Percentiles rank a stretch among this genome's conserved stretches.
These are phyloP conservation scores for Latrodectus hesperus DNA, from an alignment of 2,888 invertebrate genomes.

Conservation along the genomic window DNA sequence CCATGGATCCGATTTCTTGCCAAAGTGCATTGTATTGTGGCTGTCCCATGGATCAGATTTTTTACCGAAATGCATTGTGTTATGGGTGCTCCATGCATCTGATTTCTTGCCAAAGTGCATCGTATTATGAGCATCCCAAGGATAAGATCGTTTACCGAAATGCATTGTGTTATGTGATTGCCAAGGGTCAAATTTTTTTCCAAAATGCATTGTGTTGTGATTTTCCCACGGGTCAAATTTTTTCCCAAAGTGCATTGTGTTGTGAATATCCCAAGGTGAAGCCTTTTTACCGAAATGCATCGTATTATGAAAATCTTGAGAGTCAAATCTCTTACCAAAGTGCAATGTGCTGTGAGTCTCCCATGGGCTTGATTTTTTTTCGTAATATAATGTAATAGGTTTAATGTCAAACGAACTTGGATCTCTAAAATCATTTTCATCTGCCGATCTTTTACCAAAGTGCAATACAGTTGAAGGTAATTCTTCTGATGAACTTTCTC, in stretches of 20 bases:
- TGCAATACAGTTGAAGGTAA: background rate
- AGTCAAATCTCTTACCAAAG: constrained; percentile 20
- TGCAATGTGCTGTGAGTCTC: constrained; percentile 15
- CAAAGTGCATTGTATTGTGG: constrained; percentile 50
- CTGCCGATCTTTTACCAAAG: constrained; percentile 32
- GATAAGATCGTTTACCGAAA: constrained; percentile 37
- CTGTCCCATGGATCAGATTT: constrained; percentile 20
- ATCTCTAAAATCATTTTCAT: background rate
- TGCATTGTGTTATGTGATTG: constrained; percentile 30
- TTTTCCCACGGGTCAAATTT: constrained; percentile 16
- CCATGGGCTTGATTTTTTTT: constrained; percentile 38
- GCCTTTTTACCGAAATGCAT: constrained; percentile 27
- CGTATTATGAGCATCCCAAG: constrained; percentile 34
- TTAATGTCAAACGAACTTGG: background rate
- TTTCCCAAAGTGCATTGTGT: constrained; percentile 38
- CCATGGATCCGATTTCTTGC: constrained; percentile 28
- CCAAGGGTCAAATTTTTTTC: constrained; percentile 41
- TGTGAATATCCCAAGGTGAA: constrained; percentile 7
- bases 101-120: constrained; percentile 42
- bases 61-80: constrained; percentile 14
- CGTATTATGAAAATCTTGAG: constrained; percentile 24
- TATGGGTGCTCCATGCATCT: background rate
- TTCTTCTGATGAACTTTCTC: background rate
- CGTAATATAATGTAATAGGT: constrained; percentile 35
- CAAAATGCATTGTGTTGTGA: constrained; percentile 34